Base-by-base conservation (phyloP, 2,113 vertebrate species). In the Lepisosteus oculatus region DNA sequence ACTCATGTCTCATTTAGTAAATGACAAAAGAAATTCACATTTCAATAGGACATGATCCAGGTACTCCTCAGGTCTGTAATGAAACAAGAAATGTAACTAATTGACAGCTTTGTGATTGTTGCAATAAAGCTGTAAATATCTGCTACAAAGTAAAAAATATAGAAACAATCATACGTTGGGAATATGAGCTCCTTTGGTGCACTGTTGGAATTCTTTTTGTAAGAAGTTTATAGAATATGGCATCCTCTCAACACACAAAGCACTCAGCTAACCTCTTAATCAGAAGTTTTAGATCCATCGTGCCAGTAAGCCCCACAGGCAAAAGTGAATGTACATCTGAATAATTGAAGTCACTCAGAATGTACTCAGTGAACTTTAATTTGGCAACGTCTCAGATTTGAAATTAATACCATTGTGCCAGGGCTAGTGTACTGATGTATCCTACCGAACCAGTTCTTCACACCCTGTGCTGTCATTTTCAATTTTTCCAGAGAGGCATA, bases 301-400 rank as follows among this genome's bases (percentile, higher is more conserved):
- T n/a, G 54, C 7, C 55, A 43, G 55, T 64, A 44, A 13, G 64
- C 65, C 41, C 71, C 71, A 57, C 29, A 64, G 62, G 71, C 63
- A 57, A 45, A 47, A 42, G 59, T 6, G 12, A 62, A 62, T 55
- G 17, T 13, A 11, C 45, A 51, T 43, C 47, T 43, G 62, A 72
- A 65, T 72, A 72, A 72, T 65, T 72, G 51, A 64, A 65, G 63
- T 72, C 62, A 65, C 6, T 65, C 17, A 65, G 70, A 29, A 65
- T 72, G 65, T 65, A 42, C 13, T 63, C 70, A 12, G 17, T 44
- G 61, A 63, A 17, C 70, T 54, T 71, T 64, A 45, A 64, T 63
- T 71, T 71, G 70, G 70, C 70, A n/a, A 7, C 3, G 41, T 3
- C 17, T 61, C 47, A 15, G 47, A 15, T 54, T 65, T 63, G 43